A percentile compares a stretch with the other conserved stretches of the same genome.
These are phyloP conservation scores for Oriolus oriolus DNA, from an alignment of 2,113 vertebrate species.

Conservation along the genomic window DNA sequence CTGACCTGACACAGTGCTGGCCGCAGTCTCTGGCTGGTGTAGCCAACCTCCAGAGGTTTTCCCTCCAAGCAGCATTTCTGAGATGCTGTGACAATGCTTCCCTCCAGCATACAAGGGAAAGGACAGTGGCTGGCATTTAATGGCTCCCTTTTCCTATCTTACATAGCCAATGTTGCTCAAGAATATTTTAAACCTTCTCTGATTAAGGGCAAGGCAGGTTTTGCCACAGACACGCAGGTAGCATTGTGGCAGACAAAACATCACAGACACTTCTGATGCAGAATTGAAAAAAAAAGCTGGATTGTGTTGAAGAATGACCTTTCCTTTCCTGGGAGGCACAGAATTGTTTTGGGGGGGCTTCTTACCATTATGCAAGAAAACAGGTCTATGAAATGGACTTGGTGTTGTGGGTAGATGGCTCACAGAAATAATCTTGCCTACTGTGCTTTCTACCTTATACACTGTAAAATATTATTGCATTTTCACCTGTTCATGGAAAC, in stretches of 20 bases:
- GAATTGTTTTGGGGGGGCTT: neutral
- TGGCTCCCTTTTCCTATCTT: neutral
- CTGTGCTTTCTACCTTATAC: neutral
- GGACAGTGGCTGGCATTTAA: neutral
- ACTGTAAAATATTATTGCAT: neutral
- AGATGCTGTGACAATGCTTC: neutral
- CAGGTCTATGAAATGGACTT: neutral
- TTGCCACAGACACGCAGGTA: neutral
- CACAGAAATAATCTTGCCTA: neutral
- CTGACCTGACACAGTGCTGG: neutral
- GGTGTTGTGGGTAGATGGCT: neutral
- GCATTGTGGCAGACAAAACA: neutral
- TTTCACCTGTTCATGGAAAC: neutral
- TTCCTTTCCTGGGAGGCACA: neutral
- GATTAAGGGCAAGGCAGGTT: neutral
- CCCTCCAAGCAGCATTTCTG: neutral
- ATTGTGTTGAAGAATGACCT: neutral
- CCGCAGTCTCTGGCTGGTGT: neutral
- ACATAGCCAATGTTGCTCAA: neutral
- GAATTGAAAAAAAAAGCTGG: neutral
- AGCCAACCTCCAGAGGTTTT: neutral
- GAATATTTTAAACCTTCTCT: neutral
- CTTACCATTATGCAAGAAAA: neutral
- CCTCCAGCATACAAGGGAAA: neutral
- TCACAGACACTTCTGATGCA: neutral